A percentile compares a stretch with the other conserved stretches of the same genome.
Conservation (phyloP, 2,888 invertebrate species). For the Anagyrus pseudococci region DNA sequence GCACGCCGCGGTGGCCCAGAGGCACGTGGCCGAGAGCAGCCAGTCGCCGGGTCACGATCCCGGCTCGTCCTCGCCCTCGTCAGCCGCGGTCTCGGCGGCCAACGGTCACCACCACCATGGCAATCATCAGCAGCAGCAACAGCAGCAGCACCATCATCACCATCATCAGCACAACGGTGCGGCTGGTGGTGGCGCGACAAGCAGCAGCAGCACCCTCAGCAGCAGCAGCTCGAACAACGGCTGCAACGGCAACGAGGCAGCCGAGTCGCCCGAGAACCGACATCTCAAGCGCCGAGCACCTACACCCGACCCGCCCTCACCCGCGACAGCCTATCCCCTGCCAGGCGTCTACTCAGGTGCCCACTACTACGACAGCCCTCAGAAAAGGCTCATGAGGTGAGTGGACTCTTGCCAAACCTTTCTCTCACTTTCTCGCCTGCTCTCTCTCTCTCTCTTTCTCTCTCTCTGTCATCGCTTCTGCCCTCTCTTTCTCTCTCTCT, state of each 20-base stretch:
- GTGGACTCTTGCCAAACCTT: constrained; percentile 23
- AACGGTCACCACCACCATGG: constrained; percentile 22
- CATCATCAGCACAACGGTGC: not conserved
- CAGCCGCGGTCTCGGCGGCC: not conserved
- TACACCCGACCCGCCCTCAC: constrained; percentile 54
- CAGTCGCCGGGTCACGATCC: no score
- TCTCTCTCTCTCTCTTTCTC: no score
- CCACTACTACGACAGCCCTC: constrained; percentile 58
- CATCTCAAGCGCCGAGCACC: constrained; percentile 43
- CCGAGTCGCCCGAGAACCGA: constrained; percentile 47
- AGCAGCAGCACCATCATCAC: constrained; percentile 58
- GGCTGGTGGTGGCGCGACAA: no score
- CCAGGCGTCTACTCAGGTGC: constrained; percentile 52
- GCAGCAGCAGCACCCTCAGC: constrained; percentile 6
- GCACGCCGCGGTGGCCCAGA: constrained; percentile 72
- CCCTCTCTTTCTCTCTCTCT: not conserved
- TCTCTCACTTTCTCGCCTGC: no score
- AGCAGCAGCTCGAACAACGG: constrained; percentile 43
- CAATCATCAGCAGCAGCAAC: constrained; percentile 17
- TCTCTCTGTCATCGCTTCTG: no score
- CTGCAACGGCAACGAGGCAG: constrained; percentile 61
- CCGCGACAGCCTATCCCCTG: constrained; percentile 53
- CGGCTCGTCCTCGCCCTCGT: no score
- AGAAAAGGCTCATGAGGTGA: constrained; percentile 59
- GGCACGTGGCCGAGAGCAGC: constrained; percentile 60